A percentile compares a stretch with the other conserved stretches of the same genome.
phyloP scores from a whole-genome alignment of 2,888 invertebrate species.

The Spatulosminthurus flaviceps region DNA sequence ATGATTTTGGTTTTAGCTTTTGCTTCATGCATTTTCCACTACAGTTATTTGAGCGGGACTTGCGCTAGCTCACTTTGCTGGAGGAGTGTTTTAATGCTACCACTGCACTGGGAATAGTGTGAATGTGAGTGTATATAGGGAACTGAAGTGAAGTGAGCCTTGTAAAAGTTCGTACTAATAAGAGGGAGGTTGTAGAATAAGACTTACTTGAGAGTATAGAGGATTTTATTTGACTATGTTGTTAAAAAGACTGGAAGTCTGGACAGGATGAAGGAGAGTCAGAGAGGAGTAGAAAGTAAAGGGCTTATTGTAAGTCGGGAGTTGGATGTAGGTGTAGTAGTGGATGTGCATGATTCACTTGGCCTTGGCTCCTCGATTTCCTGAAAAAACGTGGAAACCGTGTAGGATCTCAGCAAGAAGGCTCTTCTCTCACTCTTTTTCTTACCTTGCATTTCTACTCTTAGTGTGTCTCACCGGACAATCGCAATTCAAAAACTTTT shows the following conservation, averaged over 20 bases:
- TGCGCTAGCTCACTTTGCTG: too few species aligned
- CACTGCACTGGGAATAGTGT: too few species aligned
- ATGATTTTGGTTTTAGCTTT: too few species aligned
- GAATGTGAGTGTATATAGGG: neutral
- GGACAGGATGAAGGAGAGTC: neutral
- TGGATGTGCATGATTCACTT: conserved; percentile 55
- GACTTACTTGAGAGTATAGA: too few species aligned
- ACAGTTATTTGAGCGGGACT: too few species aligned
- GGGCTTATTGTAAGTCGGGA: conserved; percentile 9
- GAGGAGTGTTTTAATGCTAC: too few species aligned
- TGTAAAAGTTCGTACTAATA: conserved; percentile 1
- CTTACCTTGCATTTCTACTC: neutral
- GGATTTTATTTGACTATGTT: too few species aligned
- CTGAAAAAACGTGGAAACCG: conserved; percentile 53
- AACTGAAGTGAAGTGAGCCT: conserved; percentile 1
- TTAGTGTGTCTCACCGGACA: conserved; percentile 44
- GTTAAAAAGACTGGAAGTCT: neutral
- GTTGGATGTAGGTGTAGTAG: conserved; percentile 7
- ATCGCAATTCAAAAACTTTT: conserved; percentile 35
- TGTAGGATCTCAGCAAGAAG: conserved; percentile 39
- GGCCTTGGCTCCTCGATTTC: conserved; percentile 55
- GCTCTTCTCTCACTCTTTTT: neutral
- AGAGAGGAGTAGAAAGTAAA: neutral
- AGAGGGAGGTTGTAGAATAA: neutral
- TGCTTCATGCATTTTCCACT: too few species aligned